A percentile compares a stretch with the other conserved stretches of the same genome.
Conservation (phyloP, 2,113 vertebrate species). For the Centropus unirufus region DNA sequence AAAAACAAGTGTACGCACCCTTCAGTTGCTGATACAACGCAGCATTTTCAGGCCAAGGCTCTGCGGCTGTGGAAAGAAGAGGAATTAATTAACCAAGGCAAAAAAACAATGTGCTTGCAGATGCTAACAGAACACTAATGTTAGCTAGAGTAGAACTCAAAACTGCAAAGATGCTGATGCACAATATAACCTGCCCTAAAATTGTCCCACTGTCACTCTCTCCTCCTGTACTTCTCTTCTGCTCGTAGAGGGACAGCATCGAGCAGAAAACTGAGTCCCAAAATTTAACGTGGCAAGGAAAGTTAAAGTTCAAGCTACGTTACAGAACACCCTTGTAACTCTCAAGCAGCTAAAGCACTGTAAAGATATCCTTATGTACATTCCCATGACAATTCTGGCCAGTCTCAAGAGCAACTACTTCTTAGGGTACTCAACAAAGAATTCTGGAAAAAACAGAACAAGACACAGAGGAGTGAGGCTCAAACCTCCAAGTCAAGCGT, state of each 20-base stretch:
- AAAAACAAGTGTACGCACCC: conserved; percentile 73
- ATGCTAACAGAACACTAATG: conserved; percentile 6
- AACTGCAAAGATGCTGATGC: conserved; percentile 1
- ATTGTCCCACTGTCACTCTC: background rate
- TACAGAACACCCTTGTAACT: background rate
- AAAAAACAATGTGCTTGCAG: conserved; percentile 17
- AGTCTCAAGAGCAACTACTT: background rate
- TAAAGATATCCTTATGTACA: background rate
- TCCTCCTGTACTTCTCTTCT: background rate
- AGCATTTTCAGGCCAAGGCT: conserved; percentile 86
- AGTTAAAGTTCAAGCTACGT: background rate
- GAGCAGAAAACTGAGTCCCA: background rate
- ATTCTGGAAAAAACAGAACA: background rate
- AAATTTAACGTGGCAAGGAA: background rate
- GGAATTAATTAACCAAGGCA: conserved; percentile 57
- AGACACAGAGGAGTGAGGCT: background rate
- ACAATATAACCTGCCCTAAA: conserved; percentile 26
- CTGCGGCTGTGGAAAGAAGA: conserved; percentile 75
- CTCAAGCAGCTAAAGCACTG: background rate
- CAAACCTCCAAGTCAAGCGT: background rate
- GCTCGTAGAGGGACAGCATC: background rate
- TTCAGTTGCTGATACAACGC: conserved; percentile 83
- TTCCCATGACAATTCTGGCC: background rate
- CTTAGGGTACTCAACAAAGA: background rate
- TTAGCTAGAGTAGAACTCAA: background rate